Percentiles rank a stretch among this genome's conserved stretches.
Evolutionary conservation across 2,113 vertebrate genomes (phyloP).

Genomic region (Polyodon spathula): DNA sequence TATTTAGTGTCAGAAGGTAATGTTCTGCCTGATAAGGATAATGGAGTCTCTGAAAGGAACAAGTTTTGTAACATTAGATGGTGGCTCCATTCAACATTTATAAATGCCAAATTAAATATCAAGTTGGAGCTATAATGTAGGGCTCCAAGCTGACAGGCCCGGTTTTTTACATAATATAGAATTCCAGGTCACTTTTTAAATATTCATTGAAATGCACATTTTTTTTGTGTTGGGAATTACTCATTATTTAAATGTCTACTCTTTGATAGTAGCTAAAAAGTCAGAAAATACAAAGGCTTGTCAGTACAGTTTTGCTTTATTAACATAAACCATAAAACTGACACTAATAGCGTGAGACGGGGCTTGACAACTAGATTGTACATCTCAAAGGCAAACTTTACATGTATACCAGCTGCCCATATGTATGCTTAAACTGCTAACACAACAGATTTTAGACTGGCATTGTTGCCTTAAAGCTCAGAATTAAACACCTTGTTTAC

Average conservation of each 20-base stretch:
- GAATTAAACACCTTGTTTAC: no score
- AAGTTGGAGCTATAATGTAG: conserved; percentile 35
- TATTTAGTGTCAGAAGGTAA: neutral
- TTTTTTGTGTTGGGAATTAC: conserved; percentile 9
- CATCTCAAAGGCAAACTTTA: conserved; percentile 31
- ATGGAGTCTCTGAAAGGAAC: neutral
- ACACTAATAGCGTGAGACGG: conserved; percentile 28
- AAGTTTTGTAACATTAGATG: conserved; percentile 15
- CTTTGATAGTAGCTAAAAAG: conserved; percentile 6
- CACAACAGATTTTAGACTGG: conserved; percentile 21
- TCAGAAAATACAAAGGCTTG: conserved; percentile 17
- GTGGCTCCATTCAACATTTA: conserved; percentile 50
- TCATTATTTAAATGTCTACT: neutral
- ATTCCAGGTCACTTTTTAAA: conserved; percentile 13
- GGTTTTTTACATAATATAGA: neutral
- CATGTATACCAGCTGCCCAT: conserved; percentile 20
- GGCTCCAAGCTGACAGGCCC: conserved; percentile 30
- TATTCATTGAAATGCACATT: conserved; percentile 20
- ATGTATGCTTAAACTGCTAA: conserved; percentile 19
- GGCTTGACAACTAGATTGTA: conserved; percentile 31
- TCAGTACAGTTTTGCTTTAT: conserved; percentile 30
- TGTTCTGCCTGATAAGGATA: conserved; percentile 15
- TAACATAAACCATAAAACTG: conserved; percentile 23
- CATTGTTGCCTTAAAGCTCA: neutral
- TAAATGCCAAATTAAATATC: conserved; percentile 54